Evolutionary conservation across 1,140 invertebrate genomes (phyloP).

Genomic region (Wiebesia pumilae): DNA sequence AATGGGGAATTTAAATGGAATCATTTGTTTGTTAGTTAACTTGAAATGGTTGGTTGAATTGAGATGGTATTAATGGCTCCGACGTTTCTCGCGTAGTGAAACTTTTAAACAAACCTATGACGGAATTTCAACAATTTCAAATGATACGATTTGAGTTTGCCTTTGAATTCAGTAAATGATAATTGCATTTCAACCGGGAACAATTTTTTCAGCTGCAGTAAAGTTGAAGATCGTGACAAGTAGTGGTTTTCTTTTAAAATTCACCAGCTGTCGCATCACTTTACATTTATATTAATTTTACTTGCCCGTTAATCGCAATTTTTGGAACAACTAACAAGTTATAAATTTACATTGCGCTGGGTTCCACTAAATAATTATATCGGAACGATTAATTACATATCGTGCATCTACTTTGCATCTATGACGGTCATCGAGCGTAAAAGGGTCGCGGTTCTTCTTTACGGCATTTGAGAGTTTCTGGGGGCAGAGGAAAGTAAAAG

Average conservation of each 20-base stretch:
- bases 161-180: too few relatives aligned
- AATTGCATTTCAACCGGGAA: background rate
- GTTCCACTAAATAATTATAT: background rate
- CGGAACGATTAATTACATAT: background rate
- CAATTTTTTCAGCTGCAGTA: background rate
- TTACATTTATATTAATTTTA: background rate
- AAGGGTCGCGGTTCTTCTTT: background rate
- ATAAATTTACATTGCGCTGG: background rate
- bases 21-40: too few relatives aligned
- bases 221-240: background rate
- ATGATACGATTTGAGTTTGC: too few relatives aligned
- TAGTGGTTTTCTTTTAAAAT: background rate
- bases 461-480: too few relatives aligned
- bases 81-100: too few relatives aligned
- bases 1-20: too few relatives aligned
- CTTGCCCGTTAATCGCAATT: background rate
- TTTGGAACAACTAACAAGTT: background rate
- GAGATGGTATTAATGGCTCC: too few relatives aligned
- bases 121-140: too few relatives aligned
- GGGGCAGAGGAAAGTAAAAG: constrained; percentile 37
- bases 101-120: too few relatives aligned
- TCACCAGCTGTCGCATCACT: background rate
- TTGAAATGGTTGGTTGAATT: too few relatives aligned
- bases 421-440: background rate
- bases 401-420: background rate